Evolutionary conservation across 2,113 vertebrate species (phyloP).

Genomic region (Sardina pilchardus): DNA sequence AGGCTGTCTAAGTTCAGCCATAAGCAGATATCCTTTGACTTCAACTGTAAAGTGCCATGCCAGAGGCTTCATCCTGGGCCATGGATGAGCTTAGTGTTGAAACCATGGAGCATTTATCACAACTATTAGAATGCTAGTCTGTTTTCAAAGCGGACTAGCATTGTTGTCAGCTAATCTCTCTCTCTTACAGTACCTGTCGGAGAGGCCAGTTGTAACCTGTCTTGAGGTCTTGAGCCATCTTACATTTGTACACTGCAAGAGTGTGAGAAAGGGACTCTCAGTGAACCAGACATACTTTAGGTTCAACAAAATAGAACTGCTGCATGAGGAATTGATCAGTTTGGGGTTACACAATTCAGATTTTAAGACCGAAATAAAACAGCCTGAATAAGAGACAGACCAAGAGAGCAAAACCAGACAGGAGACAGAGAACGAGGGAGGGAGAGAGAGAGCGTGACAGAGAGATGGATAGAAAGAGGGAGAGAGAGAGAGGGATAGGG

Average conservation of each 20-base stretch:
- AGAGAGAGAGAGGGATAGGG: slow-evolving; percentile 39
- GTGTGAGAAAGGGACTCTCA: background rate
- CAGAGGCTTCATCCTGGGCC: background rate
- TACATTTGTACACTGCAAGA: background rate
- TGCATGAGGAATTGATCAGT: slow-evolving; percentile 14
- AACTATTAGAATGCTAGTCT: background rate
- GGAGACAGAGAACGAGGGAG: slow-evolving; percentile 39
- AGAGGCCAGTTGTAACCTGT: background rate
- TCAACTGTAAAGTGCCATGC: background rate
- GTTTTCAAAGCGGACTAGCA: background rate
- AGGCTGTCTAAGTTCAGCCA: background rate
- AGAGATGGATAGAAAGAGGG: background rate
- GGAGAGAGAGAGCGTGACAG: background rate
- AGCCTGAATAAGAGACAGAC: slow-evolving; percentile 40
- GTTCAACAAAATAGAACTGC: background rate
- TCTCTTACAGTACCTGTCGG: background rate
- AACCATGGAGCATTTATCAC: background rate
- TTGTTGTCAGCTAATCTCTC: background rate
- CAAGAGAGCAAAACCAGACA: slow-evolving; percentile 40
- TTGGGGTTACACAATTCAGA: slow-evolving; percentile 18
- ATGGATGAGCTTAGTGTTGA: background rate
- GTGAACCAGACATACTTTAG: slow-evolving; percentile 7
- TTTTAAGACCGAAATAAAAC: background rate
- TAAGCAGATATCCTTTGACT: background rate
- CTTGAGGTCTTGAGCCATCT: background rate